Evolutionary conservation across 2,888 invertebrate species (phyloP), one percentile per base, ranked within the genome.

Genomic region (Lathronympha strigana): DNA sequence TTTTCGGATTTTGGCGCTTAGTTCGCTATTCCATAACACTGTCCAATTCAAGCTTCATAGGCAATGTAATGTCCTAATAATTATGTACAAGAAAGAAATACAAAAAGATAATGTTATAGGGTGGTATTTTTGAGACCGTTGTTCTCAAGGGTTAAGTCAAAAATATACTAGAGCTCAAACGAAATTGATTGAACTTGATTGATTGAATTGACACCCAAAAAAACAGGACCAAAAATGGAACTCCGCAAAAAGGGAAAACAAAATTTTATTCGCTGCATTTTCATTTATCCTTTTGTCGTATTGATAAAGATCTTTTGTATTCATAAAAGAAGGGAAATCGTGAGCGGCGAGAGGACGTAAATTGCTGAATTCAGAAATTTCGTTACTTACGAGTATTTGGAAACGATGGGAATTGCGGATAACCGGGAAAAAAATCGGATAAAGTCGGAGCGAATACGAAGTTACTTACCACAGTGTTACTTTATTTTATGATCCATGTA

Each of bases 371-470:
- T 64, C 58, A 45, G 58, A 64, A 40, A 64, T 87, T 80, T 82
- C 79, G 80, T 85, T 87, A 83, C 84, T 83, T 84, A n/a, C n/a
- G n/a, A n/a, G n/a, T n/a, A 86, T 87, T 85, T 82, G 83, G 78
- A 82, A 80, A 76, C 81, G 78, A 73, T 74, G 76, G 76, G 81
- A 80, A 85, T 83, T 77, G 76, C 72, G 77, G 82, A 84, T 83
- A 85, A 80, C 76, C 76, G 76, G 72, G 68, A 9, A 13, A 21
- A 80, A 84, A 86, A 86, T 85, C 78, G 81, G 82, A 87, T 86
- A 86, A 85, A 83, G 77, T 71, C 36, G 31, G 28, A 36, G 40
- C 28, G 51, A 28, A 40, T 21, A 17, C 58, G 43, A n/a, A 19
- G 17, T 31, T 45, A 36, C 21, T n/a, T 53, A 21, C 36, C 21